Evolutionary conservation across 2,888 invertebrate genomes (phyloP).

Genomic region (Eupeodes luniger): DNA sequence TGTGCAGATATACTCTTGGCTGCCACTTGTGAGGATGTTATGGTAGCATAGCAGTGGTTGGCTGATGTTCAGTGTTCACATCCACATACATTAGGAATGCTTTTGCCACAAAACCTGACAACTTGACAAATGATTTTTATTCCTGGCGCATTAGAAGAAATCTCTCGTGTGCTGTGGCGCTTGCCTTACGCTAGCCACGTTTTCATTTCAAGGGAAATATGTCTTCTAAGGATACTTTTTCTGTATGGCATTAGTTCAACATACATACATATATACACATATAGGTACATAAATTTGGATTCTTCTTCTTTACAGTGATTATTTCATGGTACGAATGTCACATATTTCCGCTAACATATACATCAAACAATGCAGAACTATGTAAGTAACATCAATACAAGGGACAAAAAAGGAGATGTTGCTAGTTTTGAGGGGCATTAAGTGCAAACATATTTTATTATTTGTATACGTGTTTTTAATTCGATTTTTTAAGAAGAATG

Average conservation of each 20-base stretch:
- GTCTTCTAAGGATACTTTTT: constrained; percentile 54
- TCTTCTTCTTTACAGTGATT: constrained; percentile 46
- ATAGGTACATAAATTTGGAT: constrained; percentile 23
- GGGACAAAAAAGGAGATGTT: constrained; percentile 11
- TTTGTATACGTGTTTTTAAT: neutral
- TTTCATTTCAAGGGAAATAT: constrained; percentile 32
- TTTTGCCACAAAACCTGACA: constrained; percentile 75
- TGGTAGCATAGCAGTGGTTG: constrained; percentile 31
- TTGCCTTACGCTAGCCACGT: constrained; percentile 48
- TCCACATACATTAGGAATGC: constrained; percentile 74
- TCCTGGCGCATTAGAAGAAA: constrained; percentile 58
- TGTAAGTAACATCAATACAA: neutral
- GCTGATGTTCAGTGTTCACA: constrained; percentile 38
- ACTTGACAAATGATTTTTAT: constrained; percentile 76
- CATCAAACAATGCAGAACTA: constrained; percentile 33
- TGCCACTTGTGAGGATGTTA: constrained; percentile 51
- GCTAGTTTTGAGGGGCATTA: constrained; percentile 32
- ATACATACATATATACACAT: constrained; percentile 12
- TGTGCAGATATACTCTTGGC: constrained; percentile 19
- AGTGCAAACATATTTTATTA: constrained; percentile 43
- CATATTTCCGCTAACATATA: constrained; percentile 59
- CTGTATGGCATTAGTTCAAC: neutral
- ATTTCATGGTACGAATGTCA: constrained; percentile 65
- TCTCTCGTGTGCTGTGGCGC: constrained; percentile 50
- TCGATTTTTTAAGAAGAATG: neutral